Percentiles rank a stretch among this genome's conserved stretches.
Conservation (phyloP, 2,797 vertebrate genomes). For the Enteromius mattozi region DNA sequence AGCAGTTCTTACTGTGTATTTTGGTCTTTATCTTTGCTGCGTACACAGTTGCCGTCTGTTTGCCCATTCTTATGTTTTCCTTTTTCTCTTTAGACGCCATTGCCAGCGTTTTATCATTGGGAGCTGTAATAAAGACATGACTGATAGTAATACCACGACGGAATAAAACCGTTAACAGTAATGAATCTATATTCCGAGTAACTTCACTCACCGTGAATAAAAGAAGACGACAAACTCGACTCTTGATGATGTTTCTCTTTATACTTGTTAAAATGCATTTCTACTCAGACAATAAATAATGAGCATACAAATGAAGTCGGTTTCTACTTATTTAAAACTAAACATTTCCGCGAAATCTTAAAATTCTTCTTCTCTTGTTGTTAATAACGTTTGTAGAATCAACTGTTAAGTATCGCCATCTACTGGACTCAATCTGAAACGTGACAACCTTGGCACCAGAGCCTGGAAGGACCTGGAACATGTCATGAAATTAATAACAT, state of each 20-base stretch:
- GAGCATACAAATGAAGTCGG: not conserved
- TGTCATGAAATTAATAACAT: not conserved
- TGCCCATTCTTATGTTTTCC: constrained; percentile 59
- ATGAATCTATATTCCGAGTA: not conserved
- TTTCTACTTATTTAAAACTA: constrained; percentile 41
- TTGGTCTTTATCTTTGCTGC: constrained; percentile 80
- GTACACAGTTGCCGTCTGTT: constrained; percentile 58
- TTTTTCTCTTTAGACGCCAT: constrained; percentile 53
- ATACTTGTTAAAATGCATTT: constrained; percentile 34
- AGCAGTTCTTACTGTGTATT: constrained; percentile 71
- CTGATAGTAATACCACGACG: not conserved
- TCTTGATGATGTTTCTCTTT: constrained; percentile 2
- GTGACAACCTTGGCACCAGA: not conserved
- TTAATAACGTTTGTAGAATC: not conserved
- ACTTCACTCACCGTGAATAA: constrained; percentile 26
- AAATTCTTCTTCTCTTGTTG: constrained; percentile 34
- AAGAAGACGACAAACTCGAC: not conserved
- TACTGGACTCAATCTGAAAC: not conserved
- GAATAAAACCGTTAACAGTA: not conserved
- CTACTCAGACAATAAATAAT: not conserved
- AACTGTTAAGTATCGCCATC: constrained; percentile 1
- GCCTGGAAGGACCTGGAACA: not conserved
- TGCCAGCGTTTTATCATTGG: constrained; percentile 21
- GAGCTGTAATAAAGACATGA: constrained; percentile 1
- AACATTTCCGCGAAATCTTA: constrained; percentile 48